A percentile compares a stretch with the other conserved stretches of the same genome.
These are phyloP conservation scores for Hirudo medicinalis DNA, from an alignment of 1,140 invertebrate genomes.

Conservation along the genomic window DNA sequence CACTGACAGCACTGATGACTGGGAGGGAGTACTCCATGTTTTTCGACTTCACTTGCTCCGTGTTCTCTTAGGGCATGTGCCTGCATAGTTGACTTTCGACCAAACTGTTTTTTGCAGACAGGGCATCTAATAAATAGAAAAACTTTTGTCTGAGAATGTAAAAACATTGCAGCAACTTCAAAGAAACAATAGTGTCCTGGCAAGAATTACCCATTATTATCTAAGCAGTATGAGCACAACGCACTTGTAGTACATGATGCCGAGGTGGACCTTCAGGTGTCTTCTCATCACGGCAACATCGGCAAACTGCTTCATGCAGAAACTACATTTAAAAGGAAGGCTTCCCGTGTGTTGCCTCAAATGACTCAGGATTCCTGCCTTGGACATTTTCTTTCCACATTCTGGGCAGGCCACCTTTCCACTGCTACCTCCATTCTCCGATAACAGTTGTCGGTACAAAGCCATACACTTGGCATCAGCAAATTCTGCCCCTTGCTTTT, in stretches of 20 bases:
- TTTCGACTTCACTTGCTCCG: not conserved
- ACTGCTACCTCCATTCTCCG: not conserved
- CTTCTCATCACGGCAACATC: slow-evolving; percentile 12
- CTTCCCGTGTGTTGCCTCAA: slow-evolving; percentile 5
- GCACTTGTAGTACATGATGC: slow-evolving; percentile 6
- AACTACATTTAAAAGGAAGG: slow-evolving; percentile 11
- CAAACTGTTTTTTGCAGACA: slow-evolving; percentile 6
- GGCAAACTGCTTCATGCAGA: slow-evolving; percentile 9
- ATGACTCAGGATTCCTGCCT: not conserved
- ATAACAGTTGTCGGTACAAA: not conserved
- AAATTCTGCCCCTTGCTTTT: not conserved
- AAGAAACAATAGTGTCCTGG: too few species aligned
- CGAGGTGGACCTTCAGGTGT: slow-evolving; percentile 11
- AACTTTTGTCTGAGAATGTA: too few species aligned
- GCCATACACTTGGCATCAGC: not conserved
- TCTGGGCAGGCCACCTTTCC: slow-evolving; percentile 6
- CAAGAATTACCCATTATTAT: too few species aligned
- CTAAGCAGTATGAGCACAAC: too few species aligned
- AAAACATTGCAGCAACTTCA: too few species aligned
- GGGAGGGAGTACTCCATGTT: not conserved
- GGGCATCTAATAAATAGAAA: not conserved
- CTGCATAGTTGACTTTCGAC: not conserved
- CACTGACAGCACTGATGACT: slow-evolving; percentile 7
- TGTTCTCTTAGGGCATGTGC: slow-evolving; percentile 12
- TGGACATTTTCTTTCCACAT: slow-evolving; percentile 12